Evolutionary conservation across 2,113 vertebrate species (phyloP).

Genomic region (Labeo catla): DNA sequence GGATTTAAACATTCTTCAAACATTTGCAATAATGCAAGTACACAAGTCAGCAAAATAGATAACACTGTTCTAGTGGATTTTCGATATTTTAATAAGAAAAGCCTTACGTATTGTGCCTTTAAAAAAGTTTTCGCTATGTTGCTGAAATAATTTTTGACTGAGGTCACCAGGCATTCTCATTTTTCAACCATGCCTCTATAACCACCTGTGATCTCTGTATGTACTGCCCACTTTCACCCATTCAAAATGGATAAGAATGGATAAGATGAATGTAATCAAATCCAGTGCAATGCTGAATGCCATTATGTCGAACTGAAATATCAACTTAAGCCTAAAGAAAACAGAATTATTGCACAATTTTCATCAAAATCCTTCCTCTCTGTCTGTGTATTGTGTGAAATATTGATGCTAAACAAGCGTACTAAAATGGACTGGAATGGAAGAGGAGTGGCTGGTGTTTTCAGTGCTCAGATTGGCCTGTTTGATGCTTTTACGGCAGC

Average conservation of each 20-base stretch:
- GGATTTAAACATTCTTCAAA: too few species aligned
- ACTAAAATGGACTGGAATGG: neutral
- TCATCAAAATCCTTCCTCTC: neutral
- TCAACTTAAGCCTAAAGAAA: neutral
- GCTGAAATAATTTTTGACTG: too few species aligned
- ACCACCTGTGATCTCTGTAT: neutral
- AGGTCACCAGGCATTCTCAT: too few species aligned
- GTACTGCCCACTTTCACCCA: neutral
- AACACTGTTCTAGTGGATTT: too few species aligned
- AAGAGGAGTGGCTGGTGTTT: constrained; percentile 4
- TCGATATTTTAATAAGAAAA: too few species aligned
- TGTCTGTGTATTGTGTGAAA: neutral
- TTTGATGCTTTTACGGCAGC: constrained; percentile 1
- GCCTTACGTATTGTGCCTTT: too few species aligned
- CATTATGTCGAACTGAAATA: neutral
- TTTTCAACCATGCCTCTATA: neutral
- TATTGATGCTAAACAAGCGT: neutral
- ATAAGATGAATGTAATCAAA: neutral
- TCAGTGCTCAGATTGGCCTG: neutral
- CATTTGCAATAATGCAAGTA: too few species aligned
- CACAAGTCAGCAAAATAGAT: too few species aligned
- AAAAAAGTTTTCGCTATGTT: too few species aligned
- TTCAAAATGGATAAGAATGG: neutral
- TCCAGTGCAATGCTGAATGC: neutral
- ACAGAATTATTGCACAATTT: neutral